phyloP scores from a whole-genome alignment of 2,113 vertebrate genomes.

The Benitochromis conjunctus region DNA sequence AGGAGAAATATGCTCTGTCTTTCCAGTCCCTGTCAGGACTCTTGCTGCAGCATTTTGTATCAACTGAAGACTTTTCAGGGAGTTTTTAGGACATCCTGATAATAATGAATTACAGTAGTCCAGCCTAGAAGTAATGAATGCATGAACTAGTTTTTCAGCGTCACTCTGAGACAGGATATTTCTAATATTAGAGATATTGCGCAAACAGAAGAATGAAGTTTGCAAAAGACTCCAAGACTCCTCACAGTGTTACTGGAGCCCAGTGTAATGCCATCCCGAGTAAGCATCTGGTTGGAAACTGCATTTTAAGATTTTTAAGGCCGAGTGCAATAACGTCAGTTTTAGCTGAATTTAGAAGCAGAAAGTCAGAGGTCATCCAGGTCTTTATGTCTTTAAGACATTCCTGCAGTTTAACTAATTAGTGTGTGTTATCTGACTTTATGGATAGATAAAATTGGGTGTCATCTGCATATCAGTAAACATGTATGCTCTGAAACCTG shows the following conservation, averaged over 20 bases:
- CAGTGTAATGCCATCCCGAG: neutral
- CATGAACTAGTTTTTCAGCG: neutral
- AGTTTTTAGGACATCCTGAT: neutral
- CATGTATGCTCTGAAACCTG: neutral
- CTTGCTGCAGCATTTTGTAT: neutral
- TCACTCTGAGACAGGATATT: neutral
- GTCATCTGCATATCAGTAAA: neutral
- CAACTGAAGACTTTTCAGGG: rapidly evolving
- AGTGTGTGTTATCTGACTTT: neutral
- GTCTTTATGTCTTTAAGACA: neutral
- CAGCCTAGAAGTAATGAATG: neutral
- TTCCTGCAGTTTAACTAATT: neutral
- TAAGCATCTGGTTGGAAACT: neutral
- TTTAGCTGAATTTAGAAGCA: neutral
- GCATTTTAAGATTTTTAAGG: neutral
- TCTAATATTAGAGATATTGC: neutral
- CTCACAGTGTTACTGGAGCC: neutral
- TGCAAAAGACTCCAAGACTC: neutral
- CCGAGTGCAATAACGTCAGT: neutral
- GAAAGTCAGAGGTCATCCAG: neutral
- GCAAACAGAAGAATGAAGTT: neutral
- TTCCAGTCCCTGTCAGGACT: neutral
- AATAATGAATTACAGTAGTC: no score
- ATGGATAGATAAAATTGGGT: neutral
- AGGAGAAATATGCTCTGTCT: rapidly evolving